Conservation (phyloP, 1,140 invertebrate species). For the Microplitis mediator region DNA sequence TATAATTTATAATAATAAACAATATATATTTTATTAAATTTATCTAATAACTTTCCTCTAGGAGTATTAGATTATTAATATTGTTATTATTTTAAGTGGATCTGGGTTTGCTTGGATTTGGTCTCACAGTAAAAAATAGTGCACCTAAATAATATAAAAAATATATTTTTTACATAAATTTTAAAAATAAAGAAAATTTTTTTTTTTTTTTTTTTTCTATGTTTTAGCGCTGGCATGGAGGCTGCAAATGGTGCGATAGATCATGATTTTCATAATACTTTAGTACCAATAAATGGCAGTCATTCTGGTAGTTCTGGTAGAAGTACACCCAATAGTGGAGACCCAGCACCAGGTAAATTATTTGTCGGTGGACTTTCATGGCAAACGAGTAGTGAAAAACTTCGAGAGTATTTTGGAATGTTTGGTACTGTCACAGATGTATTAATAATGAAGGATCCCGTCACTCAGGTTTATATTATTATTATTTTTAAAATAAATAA, state of each 20-base stretch:
- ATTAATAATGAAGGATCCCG: constrained; percentile 92
- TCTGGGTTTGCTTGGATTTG: background rate
- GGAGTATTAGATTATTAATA: constrained; percentile 27
- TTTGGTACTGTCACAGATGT: constrained; percentile 91
- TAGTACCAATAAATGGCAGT: constrained; percentile 67
- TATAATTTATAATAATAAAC: too few relatives aligned
- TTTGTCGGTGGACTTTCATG: constrained; percentile 90
- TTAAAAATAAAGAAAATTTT: background rate
- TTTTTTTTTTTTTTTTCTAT: constrained; percentile 20
- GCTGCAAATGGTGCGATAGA: constrained; percentile 65
- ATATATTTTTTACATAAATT: constrained; percentile 1
- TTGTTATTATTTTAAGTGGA: constrained; percentile 31
- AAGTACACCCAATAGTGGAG: constrained; percentile 72
- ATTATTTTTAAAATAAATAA: background rate
- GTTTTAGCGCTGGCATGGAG: constrained; percentile 63
- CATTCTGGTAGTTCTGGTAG: constrained; percentile 74
- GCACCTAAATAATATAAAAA: background rate
- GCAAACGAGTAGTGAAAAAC: constrained; percentile 89
- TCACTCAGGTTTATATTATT: constrained; percentile 78
- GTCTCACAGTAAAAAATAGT: background rate
- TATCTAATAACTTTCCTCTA: constrained; percentile 31
- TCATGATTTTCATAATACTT: constrained; percentile 67
- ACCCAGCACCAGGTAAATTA: constrained; percentile 85
- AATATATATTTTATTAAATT: too few relatives aligned
- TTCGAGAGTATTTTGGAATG: constrained; percentile 89